phyloP scores from a whole-genome alignment of 2,113 vertebrate genomes.

The Rattus rattus region DNA sequence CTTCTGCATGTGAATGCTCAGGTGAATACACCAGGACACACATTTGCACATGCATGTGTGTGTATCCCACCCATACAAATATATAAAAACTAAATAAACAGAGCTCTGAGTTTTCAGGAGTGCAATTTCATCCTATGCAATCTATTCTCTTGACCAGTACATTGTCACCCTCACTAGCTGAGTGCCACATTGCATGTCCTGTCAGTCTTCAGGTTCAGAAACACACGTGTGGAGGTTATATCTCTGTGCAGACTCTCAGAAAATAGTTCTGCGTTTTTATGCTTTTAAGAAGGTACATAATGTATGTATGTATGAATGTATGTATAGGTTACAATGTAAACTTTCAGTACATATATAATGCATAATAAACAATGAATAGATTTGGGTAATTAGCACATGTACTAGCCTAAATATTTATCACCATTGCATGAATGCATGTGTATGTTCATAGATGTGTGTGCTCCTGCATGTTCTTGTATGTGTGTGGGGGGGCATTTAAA shows the following conservation, averaged over 20 bases:
- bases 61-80: neutral
- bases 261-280: neutral
- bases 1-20: neutral
- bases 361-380: neutral
- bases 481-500: neutral
- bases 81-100: neutral
- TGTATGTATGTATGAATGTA: neutral
- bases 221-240: neutral
- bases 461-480: neutral
- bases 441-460: no score
- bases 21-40: no score
- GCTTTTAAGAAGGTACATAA: neutral
- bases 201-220: conserved; percentile 7
- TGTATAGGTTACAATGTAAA: neutral
- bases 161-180: neutral
- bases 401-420: neutral
- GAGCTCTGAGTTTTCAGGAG: neutral
- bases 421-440: neutral
- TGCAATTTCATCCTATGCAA: neutral
- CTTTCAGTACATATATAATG: neutral
- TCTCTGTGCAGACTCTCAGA: neutral
- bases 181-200: neutral
- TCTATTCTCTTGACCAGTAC: neutral
- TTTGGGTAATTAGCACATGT: neutral
- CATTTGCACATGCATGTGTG: neutral